Evolutionary conservation across 2,797 vertebrate genomes (phyloP).

Genomic region (Cichlasoma orientale): DNA sequence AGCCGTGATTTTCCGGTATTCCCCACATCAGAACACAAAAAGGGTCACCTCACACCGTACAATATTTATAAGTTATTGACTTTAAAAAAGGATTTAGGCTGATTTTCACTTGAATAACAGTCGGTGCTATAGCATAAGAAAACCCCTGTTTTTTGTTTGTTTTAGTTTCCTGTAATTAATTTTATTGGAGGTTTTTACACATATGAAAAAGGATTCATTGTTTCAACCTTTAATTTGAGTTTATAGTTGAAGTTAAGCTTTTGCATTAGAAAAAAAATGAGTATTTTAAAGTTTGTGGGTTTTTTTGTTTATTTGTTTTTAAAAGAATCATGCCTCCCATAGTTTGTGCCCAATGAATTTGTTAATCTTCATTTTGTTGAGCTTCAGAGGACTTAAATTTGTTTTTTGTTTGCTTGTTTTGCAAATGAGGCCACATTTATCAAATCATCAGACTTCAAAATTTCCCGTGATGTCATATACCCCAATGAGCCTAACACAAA

Average conservation of each 20-base stretch:
- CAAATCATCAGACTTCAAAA: not conserved
- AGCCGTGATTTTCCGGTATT: not conserved
- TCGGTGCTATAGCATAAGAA: no score
- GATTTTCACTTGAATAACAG: not conserved
- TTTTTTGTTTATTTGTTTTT: not conserved
- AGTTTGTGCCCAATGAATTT: fast-evolving
- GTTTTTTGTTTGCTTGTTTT: not conserved
- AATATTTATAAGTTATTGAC: not conserved
- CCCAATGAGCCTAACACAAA: not conserved
- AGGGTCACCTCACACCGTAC: fast-evolving
- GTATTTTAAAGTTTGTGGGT: not conserved
- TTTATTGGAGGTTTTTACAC: not conserved
- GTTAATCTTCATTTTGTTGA: not conserved
- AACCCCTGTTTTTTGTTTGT: not conserved
- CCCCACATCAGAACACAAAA: not conserved
- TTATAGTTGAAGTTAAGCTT: not conserved
- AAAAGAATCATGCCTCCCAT: fast-evolving
- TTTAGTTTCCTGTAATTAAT: no score
- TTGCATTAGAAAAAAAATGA: fast-evolving
- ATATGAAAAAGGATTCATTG: not conserved
- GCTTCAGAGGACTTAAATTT: not conserved
- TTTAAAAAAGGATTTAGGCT: fast-evolving
- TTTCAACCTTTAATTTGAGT: not conserved
- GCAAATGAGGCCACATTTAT: fast-evolving
- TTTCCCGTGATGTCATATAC: not conserved